phyloP scores from a whole-genome alignment of 2,113 vertebrate genomes.

The Bubo bubo region DNA sequence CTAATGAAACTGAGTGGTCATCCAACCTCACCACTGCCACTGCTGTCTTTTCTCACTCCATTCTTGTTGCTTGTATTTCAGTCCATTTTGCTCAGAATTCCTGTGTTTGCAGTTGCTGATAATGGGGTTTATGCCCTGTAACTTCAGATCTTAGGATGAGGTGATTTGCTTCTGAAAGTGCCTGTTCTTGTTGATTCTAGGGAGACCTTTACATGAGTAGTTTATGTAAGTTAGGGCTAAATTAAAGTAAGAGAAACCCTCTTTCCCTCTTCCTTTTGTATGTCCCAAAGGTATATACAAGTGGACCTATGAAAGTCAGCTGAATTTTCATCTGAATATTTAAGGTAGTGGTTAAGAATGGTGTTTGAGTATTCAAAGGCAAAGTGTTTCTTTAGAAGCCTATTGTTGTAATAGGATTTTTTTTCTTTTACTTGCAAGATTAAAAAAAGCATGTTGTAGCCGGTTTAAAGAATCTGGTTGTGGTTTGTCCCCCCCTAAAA shows the following conservation, averaged over 20 bases:
- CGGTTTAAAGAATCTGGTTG: neutral
- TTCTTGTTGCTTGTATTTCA: neutral
- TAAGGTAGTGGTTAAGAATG: neutral
- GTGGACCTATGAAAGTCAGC: neutral
- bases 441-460: neutral
- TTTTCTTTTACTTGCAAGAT: neutral
- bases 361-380: neutral
- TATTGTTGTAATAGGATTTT: neutral
- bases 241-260: neutral
- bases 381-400: neutral
- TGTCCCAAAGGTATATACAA: neutral
- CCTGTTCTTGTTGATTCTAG: neutral
- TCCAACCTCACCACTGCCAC: fast-evolving
- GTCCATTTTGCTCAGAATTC: neutral
- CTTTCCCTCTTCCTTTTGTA: neutral
- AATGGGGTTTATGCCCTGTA: neutral
- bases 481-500: neutral
- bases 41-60: neutral
- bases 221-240: neutral
- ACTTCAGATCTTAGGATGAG: neutral
- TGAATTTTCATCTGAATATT: neutral
- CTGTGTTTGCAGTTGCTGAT: neutral
- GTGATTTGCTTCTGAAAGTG: neutral
- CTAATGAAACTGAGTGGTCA: neutral
- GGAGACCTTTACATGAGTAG: neutral